Base-by-base conservation (phyloP, 2,888 invertebrate genomes). In the Margaritifera margaritifera region DNA sequence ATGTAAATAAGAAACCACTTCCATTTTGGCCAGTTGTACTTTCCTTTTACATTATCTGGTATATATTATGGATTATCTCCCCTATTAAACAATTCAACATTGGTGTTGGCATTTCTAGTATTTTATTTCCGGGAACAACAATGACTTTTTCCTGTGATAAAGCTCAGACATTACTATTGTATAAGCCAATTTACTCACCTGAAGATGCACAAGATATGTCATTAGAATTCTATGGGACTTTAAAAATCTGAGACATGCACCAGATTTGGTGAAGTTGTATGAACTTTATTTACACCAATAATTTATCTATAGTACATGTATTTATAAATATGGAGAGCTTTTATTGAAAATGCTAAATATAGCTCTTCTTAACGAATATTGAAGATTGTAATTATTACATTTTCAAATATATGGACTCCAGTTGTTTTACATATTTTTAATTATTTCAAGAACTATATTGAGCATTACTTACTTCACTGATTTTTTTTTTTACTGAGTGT, bases 71-170 rank as follows among this genome's bases (percentile, higher is more conserved):
- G 72, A 68, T 15, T 74, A 76, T 57, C 11, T 42, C 11, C 11
- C 42, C 42, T 42, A 11, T 42, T 42, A 11, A 11, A 11, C 42
- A 42, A 3, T 24, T 83, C 53, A 73, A 83, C 53, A 59, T 74
- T 24, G 51, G 64, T 22, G 62, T 73, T 25, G 61, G 80, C 31
- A 73, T 80, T 15, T 56, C 71, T 5, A 77, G 77, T n/a, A 58
- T 89, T 1, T 76, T 77, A 18, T 85, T 83, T 61, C 67, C 86
- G 27, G 85, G 92, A 55, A 92, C 92, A 4, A 91, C 92, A 65
- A 85, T 92, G 59, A 90, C 92, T 83, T 92, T 92, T 82, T 93
- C 91, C 81, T 90, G 93, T 6, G 86, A 91, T 58, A 91, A 92
- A 74, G 92, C 93, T 11, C 91, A 91, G 24, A 91, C 92, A 61